Evolutionary conservation across 2,113 vertebrate species (phyloP), one percentile per base, ranked within the genome.

Genomic region (Bubo blakistoni): DNA sequence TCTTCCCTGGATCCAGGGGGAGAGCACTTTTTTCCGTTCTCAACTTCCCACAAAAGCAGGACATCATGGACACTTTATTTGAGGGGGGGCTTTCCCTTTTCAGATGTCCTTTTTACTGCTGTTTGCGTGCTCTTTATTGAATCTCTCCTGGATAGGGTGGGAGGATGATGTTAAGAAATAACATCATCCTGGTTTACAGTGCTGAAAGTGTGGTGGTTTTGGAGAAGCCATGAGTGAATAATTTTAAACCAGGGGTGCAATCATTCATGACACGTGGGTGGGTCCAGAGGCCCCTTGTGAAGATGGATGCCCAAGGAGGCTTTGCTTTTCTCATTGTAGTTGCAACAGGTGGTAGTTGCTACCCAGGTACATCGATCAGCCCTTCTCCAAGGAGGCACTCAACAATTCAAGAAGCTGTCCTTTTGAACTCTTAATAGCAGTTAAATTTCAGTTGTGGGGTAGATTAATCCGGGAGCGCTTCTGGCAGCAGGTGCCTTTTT

Each of bases 201-300:
- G n/a, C 16, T 91, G 54, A 25, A 86, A 63, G 16, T 44, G 42
- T 22, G 16, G 25, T 67, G 19, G 3, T 15, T 62, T 87, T 77
- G 61, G 49, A 87, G 54, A 70, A 92, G 27, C 36, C 6, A 1
- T 20, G 1, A 24, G 29, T 71, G 32, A 82, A 44, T 44, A n/a
- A 62, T 44, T 49, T 71, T 29, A 55, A 85, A 66, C 26, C 16
- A 65, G 11, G 3, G 8, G 2, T 71, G 11, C 3, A 0, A 19
- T 36, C 5, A 0, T 47, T 84, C 1, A 0, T 52, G 44, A 32
- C 5, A 25, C 1, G 0, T 4, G 0, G 6, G 8, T 81, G 36
- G 8, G 6, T 73, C 32, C 57, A 44, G 62, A 66, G 18, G n/a
- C 25, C 24, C 19, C 14, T 55, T 44, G 4, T 62, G 66, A 82